Evolutionary conservation across 2,113 vertebrate genomes (phyloP).

Genomic region (Pseudopodoces humilis): DNA sequence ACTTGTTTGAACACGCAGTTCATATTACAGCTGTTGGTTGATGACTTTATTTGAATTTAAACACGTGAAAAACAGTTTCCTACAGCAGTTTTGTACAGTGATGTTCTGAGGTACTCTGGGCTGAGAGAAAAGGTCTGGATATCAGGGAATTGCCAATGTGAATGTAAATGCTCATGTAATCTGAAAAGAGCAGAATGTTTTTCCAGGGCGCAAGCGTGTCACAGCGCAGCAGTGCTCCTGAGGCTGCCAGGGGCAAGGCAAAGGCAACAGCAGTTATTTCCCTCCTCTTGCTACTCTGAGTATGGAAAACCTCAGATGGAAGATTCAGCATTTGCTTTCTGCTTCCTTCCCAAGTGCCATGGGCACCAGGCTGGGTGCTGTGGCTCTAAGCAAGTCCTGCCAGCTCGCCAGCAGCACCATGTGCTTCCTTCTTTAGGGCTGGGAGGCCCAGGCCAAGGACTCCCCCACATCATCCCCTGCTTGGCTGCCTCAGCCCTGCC

Average conservation of each 20-base stretch:
- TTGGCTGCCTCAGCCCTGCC: neutral
- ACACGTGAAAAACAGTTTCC: neutral
- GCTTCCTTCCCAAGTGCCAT: neutral
- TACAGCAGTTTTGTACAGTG: fast-evolving
- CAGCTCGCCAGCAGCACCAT: neutral
- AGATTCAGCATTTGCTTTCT: neutral
- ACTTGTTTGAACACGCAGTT: neutral
- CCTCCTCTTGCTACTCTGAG: neutral
- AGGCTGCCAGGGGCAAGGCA: neutral
- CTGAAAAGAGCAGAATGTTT: neutral
- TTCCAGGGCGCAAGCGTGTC: neutral
- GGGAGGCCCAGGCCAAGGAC: neutral
- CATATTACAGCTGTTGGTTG: neutral
- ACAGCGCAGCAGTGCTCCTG: neutral
- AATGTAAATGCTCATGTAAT: neutral
- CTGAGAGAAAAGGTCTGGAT: neutral
- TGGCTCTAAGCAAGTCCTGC: neutral
- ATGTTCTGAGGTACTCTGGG: neutral
- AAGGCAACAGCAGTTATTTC: neutral
- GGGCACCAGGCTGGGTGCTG: neutral
- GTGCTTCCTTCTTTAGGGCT: fast-evolving
- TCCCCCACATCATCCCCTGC: neutral
- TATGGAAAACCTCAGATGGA: neutral
- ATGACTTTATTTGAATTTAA: neutral
- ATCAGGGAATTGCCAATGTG: neutral